Evolutionary conservation across 2,888 invertebrate species (phyloP).

Genomic region (Dryococelus australis): DNA sequence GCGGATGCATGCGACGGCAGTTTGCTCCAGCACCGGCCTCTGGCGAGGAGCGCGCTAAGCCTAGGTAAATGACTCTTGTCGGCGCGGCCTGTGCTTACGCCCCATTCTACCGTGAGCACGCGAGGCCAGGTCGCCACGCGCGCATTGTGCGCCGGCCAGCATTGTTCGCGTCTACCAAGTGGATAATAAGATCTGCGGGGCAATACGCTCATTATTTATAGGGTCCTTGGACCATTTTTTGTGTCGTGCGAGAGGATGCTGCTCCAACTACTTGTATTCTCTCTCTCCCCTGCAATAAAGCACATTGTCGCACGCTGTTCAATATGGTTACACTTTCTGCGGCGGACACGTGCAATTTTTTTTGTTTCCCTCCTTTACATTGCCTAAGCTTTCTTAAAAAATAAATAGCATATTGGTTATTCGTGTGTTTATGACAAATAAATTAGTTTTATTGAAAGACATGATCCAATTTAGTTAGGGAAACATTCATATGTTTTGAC

Average conservation of each 20-base stretch:
- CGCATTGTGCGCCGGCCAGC: background rate
- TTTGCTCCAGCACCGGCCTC: background rate
- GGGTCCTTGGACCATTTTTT: slow-evolving; percentile 1
- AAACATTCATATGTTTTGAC: too few relatives aligned
- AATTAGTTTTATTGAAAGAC: too few relatives aligned
- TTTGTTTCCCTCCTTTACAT: too few relatives aligned
- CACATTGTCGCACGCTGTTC: background rate
- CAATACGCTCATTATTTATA: background rate
- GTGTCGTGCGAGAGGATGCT: background rate
- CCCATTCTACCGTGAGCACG: background rate
- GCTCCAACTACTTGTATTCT: background rate
- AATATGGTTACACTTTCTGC: background rate
- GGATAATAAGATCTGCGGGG: slow-evolving; percentile 1
- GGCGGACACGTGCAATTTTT: too few relatives aligned
- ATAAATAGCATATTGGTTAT: too few relatives aligned
- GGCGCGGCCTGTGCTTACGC: background rate
- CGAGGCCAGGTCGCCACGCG: background rate
- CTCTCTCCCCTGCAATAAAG: background rate
- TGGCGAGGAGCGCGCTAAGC: background rate
- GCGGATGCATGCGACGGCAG: background rate
- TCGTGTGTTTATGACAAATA: too few relatives aligned
- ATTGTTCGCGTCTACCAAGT: background rate
- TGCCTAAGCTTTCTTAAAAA: too few relatives aligned
- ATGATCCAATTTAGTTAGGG: too few relatives aligned
- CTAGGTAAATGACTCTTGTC: background rate